Conservation (phyloP, 2,797 vertebrate species). For the Pipistrellus nathusii region DNA sequence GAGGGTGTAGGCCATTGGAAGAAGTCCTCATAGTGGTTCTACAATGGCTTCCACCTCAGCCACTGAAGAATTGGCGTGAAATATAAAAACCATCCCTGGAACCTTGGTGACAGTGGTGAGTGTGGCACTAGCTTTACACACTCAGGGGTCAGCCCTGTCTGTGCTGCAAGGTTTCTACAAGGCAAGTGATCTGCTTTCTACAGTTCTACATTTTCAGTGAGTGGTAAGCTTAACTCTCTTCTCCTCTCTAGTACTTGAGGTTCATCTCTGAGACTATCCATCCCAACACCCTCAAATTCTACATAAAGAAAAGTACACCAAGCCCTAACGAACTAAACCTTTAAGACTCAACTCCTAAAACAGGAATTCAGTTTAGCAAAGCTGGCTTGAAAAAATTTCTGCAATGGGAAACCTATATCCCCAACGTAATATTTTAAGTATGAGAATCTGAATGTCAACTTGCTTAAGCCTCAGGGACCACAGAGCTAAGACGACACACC, state of each 20-base stretch:
- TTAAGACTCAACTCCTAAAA: neutral
- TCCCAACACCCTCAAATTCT: neutral
- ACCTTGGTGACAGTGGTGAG: neutral
- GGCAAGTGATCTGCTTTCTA: neutral
- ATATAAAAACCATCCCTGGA: neutral
- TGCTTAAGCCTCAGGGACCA: neutral
- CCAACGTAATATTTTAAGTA: neutral
- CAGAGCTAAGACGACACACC: neutral
- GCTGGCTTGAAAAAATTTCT: neutral
- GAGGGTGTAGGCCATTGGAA: neutral
- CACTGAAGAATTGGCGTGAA: neutral
- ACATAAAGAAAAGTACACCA: neutral
- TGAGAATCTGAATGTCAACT: neutral
- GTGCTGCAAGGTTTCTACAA: neutral
- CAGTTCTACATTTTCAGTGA: neutral
- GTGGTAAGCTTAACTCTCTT: neutral
- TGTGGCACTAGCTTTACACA: neutral
- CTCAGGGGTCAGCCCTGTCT: neutral
- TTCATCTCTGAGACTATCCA: neutral
- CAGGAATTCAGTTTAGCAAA: neutral
- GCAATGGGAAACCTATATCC: neutral
- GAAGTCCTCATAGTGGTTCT: neutral
- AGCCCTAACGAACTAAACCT: neutral
- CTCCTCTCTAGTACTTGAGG: neutral
- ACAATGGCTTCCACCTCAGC: neutral